A percentile compares a stretch with the other conserved stretches of the same genome.
These are phyloP conservation scores for Heliothis virescens DNA, from an alignment of 1,140 invertebrate genomes.

Conservation along the genomic window DNA sequence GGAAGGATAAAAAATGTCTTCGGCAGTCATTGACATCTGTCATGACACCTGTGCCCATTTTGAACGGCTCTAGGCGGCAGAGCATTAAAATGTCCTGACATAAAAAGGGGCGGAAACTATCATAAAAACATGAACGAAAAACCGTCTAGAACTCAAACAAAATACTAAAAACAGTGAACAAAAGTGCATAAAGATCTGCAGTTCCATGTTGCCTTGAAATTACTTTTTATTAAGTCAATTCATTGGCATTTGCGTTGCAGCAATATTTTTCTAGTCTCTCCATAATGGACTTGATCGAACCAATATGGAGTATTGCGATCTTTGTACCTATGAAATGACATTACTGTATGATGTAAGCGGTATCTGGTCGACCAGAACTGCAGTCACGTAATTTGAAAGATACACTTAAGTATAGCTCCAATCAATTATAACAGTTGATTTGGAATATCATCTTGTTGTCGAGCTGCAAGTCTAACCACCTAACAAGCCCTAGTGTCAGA, in stretches of 20 bases:
- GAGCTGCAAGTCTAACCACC: no score
- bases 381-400: no score
- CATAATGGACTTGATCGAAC: not conserved
- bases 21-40: constrained; percentile 17
- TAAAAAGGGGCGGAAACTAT: constrained; percentile 15
- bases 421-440: no score
- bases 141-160: not conserved
- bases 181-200: not conserved
- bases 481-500: no score
- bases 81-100: not conserved
- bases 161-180: not conserved
- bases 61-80: not conserved
- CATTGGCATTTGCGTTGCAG: constrained; percentile 18
- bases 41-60: constrained; percentile 4
- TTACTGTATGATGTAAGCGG: not conserved
- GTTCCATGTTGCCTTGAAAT: constrained; percentile 3
- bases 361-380: not conserved
- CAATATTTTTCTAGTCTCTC: not conserved
- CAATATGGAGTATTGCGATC: not conserved
- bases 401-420: no score
- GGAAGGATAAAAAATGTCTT: not conserved
- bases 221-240: constrained; percentile 19
- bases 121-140: not conserved
- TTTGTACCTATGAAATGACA: not conserved
- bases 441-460: no score